These are phyloP conservation scores for Elymnias hypermnestra DNA, from an alignment of 1,140 invertebrate genomes.

Conservation along the genomic window DNA sequence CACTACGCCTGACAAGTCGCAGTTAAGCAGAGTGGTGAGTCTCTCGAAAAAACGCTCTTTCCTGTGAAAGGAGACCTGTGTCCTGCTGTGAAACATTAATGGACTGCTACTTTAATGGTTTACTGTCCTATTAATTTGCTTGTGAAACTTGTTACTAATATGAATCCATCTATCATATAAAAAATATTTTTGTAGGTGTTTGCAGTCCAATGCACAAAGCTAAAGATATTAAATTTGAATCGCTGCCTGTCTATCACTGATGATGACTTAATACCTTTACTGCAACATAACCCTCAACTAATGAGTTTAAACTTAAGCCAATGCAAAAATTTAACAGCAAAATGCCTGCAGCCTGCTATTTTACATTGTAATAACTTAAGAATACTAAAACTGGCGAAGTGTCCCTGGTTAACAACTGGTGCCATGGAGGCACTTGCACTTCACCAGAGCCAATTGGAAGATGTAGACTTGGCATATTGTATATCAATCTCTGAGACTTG, in stretches of 20 bases:
- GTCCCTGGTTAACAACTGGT: constrained; percentile 76
- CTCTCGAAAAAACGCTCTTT: too few species aligned
- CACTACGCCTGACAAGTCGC: too few species aligned
- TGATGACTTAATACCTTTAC: constrained; percentile 68
- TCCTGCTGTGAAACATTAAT: too few species aligned
- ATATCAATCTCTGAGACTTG: constrained; percentile 73
- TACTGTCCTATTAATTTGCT: too few species aligned
- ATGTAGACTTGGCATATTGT: constrained; percentile 77
- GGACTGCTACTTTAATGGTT: too few species aligned
- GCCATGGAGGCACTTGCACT: constrained; percentile 76
- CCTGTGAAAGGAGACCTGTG: too few species aligned
- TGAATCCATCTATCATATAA: constrained; percentile 5
- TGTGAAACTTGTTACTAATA: constrained; percentile 5
- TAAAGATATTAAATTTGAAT: constrained; percentile 73
- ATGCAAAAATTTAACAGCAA: constrained; percentile 74
- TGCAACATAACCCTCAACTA: constrained; percentile 68
- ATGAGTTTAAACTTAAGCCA: constrained; percentile 74
- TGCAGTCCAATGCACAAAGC: constrained; percentile 55
- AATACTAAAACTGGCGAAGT: constrained; percentile 72
- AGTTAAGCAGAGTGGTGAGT: too few species aligned
- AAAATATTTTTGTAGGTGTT: constrained; percentile 64
- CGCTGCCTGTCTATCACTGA: constrained; percentile 69
- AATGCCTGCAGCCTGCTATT: constrained; percentile 77
- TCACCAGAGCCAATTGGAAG: constrained; percentile 73
- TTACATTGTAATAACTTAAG: constrained; percentile 74